phyloP scores from a whole-genome alignment of 2,797 vertebrate species.

The Spatula versicolor region DNA sequence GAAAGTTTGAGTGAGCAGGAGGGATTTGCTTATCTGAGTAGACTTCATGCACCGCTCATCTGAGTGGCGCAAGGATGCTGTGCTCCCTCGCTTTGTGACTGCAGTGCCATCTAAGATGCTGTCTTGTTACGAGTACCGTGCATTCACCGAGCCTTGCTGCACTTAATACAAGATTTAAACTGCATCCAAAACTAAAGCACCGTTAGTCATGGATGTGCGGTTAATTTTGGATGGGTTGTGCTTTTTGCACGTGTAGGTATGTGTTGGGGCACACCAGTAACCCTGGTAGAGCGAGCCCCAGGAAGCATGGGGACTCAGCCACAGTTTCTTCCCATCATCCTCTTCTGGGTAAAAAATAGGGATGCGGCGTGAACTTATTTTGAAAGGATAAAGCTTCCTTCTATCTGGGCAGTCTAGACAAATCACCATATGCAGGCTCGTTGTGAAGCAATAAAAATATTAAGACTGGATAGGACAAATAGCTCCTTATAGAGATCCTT shows the following conservation, averaged over 20 bases:
- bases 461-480: conserved; percentile 24
- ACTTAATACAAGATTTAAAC: background rate
- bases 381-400: conserved; percentile 29
- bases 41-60: background rate
- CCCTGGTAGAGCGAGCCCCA: background rate
- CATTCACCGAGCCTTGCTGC: background rate
- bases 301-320: background rate
- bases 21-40: background rate
- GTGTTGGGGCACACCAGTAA: background rate
- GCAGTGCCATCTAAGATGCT: background rate
- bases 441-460: conserved; percentile 47
- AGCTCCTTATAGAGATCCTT: conserved; percentile 31
- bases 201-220: background rate
- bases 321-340: background rate
- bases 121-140: background rate
- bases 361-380: background rate
- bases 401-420: background rate
- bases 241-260: background rate
- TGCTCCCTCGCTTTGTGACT: background rate
- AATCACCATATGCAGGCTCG: background rate
- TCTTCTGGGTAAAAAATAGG: background rate
- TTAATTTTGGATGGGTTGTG: background rate
- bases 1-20: background rate
- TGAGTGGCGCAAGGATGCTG: background rate
- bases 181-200: background rate